Evolutionary conservation across 2,797 vertebrate species (phyloP).

Genomic region (Siniperca obscura): DNA sequence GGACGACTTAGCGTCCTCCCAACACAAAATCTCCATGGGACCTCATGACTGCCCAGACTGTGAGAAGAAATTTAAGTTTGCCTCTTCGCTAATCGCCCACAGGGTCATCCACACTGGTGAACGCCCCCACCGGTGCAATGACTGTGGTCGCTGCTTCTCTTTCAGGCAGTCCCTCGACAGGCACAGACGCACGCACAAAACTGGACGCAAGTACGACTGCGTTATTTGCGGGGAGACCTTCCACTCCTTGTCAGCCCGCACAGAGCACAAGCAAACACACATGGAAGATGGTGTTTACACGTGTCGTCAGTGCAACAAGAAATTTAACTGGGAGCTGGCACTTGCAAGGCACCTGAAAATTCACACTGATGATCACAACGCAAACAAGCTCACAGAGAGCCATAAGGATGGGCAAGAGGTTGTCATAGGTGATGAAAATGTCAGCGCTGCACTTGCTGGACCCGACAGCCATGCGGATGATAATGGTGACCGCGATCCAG

Average conservation of each 20-base stretch:
- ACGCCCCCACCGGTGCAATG: slow-evolving; percentile 79
- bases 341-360: slow-evolving; percentile 72
- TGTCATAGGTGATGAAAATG: neutral
- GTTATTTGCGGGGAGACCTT: slow-evolving; percentile 77
- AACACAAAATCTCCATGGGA: slow-evolving; percentile 48
- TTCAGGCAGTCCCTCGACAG: slow-evolving; percentile 84
- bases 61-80: slow-evolving; percentile 82
- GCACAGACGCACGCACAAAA: slow-evolving; percentile 81
- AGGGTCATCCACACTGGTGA: slow-evolving; percentile 84
- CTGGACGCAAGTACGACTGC: slow-evolving; percentile 71
- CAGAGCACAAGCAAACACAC: slow-evolving; percentile 66
- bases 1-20: slow-evolving; percentile 45
- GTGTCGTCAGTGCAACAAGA: slow-evolving; percentile 62
- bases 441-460: neutral
- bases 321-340: slow-evolving; percentile 70
- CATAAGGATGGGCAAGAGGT: neutral
- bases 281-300: slow-evolving; percentile 19
- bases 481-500: neutral
- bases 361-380: slow-evolving; percentile 32
- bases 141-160: slow-evolving; percentile 84
- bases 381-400: neutral
- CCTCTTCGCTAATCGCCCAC: slow-evolving; percentile 81
- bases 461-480: neutral
- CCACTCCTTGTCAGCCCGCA: slow-evolving; percentile 58
- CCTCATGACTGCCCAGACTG: slow-evolving; percentile 83